Base-by-base conservation (phyloP, 1,140 invertebrate genomes). In the Drosophila setifemur region DNA sequence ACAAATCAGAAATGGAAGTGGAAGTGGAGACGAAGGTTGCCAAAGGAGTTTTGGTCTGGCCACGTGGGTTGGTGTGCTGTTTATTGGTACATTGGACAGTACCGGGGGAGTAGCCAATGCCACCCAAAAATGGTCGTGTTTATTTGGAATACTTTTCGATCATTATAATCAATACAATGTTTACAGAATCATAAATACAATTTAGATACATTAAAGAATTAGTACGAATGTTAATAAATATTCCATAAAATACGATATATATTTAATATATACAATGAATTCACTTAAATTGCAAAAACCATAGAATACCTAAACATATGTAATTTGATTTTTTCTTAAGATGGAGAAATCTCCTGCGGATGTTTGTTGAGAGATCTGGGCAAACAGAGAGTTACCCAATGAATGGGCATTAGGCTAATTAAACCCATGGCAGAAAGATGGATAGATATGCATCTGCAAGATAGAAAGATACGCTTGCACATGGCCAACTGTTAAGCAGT, bases 331-430 rank as follows among this genome's bases (percentile, higher is more conserved):
- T 14, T 26, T 26, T 23, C 23, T 2, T 5, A 33, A 33, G n/a
- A 33, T 33, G 31, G 31, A 33, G 31, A 14, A 29, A 26, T 49
- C 39, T 76, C 48, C 69, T 68, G 70, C 76, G 73, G 79, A 68
- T 66, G 61, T 26, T 76, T 60, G 81, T 68, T 76, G 73, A 69
- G 68, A 71, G 73, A 48, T 54, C 54, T 42, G 52, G 53, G 64
- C 79, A 67, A 71, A 74, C 43, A 78, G 28, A 71, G 60, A 57
- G 54, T 45, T 37, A 68, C 48, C 54, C 61, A 67, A 55, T 60
- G 74, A 55, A 40, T 73, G 57, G 57, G 64, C 52, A 72, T 82
- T 81, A 68, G 58, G 42, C 69, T 77, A 83, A 83, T 83, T 83
- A 66, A 52, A 55, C 63, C 18, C 21, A 58, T 42, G 18, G n/a